Conservation (phyloP, 2,888 invertebrate species). For the Apamea anceps region DNA sequence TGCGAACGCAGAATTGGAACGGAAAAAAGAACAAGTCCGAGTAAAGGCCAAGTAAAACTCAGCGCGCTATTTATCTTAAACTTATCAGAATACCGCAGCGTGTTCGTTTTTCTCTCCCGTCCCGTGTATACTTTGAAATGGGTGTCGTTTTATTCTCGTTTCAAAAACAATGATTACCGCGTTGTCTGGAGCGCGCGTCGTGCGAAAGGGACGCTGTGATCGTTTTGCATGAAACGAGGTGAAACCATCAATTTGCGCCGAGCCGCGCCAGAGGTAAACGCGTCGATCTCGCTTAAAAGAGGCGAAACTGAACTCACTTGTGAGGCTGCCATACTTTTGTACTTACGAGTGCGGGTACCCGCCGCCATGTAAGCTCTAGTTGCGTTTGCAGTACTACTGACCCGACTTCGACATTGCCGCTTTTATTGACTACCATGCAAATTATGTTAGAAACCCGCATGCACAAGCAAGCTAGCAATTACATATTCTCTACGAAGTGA, state of each 20-base stretch:
- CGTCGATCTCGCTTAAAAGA: conserved; percentile 80
- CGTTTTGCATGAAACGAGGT: conserved; percentile 87
- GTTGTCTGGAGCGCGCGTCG: conserved; percentile 82
- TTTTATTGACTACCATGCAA: conserved; percentile 32
- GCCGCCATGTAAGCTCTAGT: conserved; percentile 76
- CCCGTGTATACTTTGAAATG: conserved; percentile 83
- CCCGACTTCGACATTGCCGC: conserved; percentile 60
- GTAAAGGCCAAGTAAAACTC: conserved; percentile 84
- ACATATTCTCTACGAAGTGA: conserved; percentile 25
- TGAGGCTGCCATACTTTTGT: conserved; percentile 74
- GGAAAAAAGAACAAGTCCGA: conserved; percentile 76
- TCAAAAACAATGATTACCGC: conserved; percentile 87
- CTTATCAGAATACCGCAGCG: conserved; percentile 86
- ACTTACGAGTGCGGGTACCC: conserved; percentile 70
- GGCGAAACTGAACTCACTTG: conserved; percentile 76
- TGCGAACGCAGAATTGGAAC: conserved; percentile 76
- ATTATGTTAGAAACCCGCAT: conserved; percentile 14
- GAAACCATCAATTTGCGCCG: conserved; percentile 88
- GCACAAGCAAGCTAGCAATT: conserved; percentile 22
- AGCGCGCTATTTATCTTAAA: conserved; percentile 88
- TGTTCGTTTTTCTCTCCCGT: conserved; percentile 84
- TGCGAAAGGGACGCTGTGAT: conserved; percentile 86
- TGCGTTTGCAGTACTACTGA: conserved; percentile 72
- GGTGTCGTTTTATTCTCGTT: conserved; percentile 85
- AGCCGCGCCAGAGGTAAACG: conserved; percentile 81